A percentile compares a stretch with the other conserved stretches of the same genome.
Evolutionary conservation across 2,797 vertebrate species (phyloP).

Genomic region (Tapera naevia): DNA sequence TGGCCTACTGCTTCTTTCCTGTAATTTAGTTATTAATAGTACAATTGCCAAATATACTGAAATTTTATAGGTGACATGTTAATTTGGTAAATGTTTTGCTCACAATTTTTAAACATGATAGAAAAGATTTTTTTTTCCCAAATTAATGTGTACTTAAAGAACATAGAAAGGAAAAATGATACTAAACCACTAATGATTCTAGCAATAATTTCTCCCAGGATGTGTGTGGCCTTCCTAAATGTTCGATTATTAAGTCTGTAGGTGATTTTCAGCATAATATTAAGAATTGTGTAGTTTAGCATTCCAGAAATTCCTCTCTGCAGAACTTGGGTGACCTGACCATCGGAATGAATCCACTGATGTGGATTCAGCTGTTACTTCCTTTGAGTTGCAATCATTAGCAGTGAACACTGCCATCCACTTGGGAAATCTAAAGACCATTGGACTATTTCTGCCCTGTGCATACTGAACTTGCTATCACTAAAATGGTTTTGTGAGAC

Average conservation of each 20-base stretch:
- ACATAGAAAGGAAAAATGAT: not conserved
- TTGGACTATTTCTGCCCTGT: not conserved
- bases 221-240: not conserved
- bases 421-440: not conserved
- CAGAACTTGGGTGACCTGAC: not conserved
- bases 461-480: not conserved
- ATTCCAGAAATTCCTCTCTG: not conserved
- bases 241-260: not conserved
- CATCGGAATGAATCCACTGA: not conserved
- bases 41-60: constrained; percentile 1
- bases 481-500: not conserved
- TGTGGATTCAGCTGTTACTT: not conserved
- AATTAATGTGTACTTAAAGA: not conserved
- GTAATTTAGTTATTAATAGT: constrained; percentile 18
- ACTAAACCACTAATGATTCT: not conserved
- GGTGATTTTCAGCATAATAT: not conserved
- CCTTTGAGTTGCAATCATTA: not conserved
- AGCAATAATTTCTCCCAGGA: not conserved
- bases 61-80: not conserved
- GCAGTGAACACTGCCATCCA: not conserved
- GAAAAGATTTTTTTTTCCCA: not conserved
- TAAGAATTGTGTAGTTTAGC: not conserved
- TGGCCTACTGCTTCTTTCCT: not conserved
- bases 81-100: not conserved
- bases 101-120: not conserved